Evolutionary conservation across 2,797 vertebrate species (phyloP).

Genomic region (Microtus agrestis): DNA sequence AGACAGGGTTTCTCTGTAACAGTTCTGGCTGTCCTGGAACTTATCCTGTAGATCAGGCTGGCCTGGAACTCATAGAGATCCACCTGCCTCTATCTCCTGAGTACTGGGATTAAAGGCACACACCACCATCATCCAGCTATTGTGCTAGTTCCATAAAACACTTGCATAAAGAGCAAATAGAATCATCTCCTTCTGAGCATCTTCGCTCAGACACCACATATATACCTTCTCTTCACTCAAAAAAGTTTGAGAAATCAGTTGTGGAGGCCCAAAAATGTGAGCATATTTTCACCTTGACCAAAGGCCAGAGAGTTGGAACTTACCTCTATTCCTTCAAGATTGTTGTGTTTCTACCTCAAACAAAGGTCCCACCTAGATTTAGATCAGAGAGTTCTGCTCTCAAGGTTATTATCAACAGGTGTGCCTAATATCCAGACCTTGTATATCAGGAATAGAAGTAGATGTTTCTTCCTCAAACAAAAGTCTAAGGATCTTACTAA

Average conservation of each 20-base stretch:
- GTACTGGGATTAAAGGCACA: background rate
- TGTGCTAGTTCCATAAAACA: background rate
- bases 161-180: background rate
- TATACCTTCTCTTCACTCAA: background rate
- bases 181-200: background rate
- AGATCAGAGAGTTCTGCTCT: too few relatives aligned
- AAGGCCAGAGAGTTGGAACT: too few relatives aligned
- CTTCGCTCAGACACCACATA: background rate
- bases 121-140: background rate
- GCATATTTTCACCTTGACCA: too few relatives aligned
- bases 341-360: too few relatives aligned
- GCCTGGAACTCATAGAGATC: background rate
- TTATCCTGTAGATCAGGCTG: background rate
- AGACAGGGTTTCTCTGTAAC: background rate
- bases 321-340: too few relatives aligned
- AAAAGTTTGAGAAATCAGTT: background rate
- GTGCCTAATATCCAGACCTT: too few relatives aligned
- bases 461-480: too few relatives aligned
- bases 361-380: too few relatives aligned
- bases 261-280: too few relatives aligned
- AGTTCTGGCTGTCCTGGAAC: background rate
- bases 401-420: too few relatives aligned
- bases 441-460: too few relatives aligned
- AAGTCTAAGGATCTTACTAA: too few relatives aligned
- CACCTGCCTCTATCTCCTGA: background rate